These are phyloP conservation scores for Torymus texanus DNA, from an alignment of 2,888 invertebrate genomes.

Conservation along the genomic window DNA sequence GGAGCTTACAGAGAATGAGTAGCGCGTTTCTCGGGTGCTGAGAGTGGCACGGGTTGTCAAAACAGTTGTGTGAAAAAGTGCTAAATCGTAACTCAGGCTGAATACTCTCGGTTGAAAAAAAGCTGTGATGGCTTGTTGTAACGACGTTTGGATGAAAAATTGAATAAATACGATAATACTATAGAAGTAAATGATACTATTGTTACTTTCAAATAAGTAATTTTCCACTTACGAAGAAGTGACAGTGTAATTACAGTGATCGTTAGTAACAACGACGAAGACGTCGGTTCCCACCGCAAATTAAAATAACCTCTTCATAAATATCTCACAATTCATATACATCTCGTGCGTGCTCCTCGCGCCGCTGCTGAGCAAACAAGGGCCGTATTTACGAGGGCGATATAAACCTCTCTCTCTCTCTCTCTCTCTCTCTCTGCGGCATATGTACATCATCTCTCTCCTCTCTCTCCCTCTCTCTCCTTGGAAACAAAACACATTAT, in stretches of 20 bases:
- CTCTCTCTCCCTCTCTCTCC: not conserved
- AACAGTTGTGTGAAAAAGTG: too few species aligned
- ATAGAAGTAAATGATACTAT: too few species aligned
- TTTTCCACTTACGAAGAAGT: too few species aligned
- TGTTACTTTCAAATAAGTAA: too few species aligned
- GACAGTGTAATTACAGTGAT: too few species aligned
- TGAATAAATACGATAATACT: too few species aligned
- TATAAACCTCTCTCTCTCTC: slow-evolving; percentile 18
- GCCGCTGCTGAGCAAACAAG: slow-evolving; percentile 32
- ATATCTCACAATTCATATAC: slow-evolving; percentile 49
- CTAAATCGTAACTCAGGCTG: not conserved
- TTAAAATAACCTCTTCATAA: slow-evolving; percentile 47
- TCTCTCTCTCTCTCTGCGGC: not conserved
- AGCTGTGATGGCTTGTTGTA: too few species aligned
- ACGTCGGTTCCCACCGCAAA: slow-evolving; percentile 20
- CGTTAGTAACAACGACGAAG: too few species aligned
- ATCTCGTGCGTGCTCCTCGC: slow-evolving; percentile 15
- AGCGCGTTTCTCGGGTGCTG: not conserved
- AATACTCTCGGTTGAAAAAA: too few species aligned
- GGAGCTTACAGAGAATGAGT: too few species aligned
- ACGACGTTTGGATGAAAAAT: too few species aligned
- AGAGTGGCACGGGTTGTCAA: not conserved
- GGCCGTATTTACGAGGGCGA: slow-evolving; percentile 46
- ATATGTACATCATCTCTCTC: slow-evolving; percentile 15
- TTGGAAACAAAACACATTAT: slow-evolving; percentile 50